Conservation (phyloP, 1,140 invertebrate genomes). For the Fopius arisanus region DNA sequence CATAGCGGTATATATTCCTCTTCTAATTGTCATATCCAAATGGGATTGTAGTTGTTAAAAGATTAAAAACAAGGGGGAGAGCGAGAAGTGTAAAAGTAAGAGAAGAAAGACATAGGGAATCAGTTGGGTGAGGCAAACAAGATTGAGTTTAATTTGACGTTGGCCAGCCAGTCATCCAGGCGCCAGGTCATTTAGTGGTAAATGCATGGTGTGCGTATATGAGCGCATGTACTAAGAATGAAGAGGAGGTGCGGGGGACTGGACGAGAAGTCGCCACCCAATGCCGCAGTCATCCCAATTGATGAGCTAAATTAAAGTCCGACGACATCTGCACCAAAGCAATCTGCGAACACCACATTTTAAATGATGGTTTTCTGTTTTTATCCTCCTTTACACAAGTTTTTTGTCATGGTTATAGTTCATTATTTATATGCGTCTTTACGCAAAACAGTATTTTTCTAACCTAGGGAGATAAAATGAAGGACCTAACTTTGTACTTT, state of each 20-base stretch:
- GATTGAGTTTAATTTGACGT: constrained; percentile 59
- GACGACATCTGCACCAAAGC: constrained; percentile 43
- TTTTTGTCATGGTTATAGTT: too few species aligned
- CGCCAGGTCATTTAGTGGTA: constrained; percentile 60
- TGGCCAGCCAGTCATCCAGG: constrained; percentile 56
- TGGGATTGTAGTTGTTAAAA: constrained; percentile 5
- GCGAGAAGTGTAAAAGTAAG: neutral
- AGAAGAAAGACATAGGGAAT: neutral
- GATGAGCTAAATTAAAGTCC: constrained; percentile 55
- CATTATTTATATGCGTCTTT: too few species aligned
- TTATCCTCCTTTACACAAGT: neutral
- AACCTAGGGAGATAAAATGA: too few species aligned
- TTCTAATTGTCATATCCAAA: too few species aligned
- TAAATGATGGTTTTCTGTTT: neutral
- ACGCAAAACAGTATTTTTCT: too few species aligned
- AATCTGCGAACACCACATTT: neutral
- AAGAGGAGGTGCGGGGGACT: constrained; percentile 5
- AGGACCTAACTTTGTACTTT: too few species aligned
- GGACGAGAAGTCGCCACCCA: constrained; percentile 41
- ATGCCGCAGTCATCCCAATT: constrained; percentile 53
- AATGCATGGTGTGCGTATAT: constrained; percentile 43
- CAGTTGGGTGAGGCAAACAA: constrained; percentile 42
- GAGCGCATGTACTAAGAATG: neutral
- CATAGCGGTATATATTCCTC: too few species aligned
- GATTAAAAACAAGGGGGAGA: neutral